These are phyloP conservation scores for Bolinopsis microptera DNA, from an alignment of 37 sponge, comb jelly and placozoan genomes.

Conservation along the genomic window DNA sequence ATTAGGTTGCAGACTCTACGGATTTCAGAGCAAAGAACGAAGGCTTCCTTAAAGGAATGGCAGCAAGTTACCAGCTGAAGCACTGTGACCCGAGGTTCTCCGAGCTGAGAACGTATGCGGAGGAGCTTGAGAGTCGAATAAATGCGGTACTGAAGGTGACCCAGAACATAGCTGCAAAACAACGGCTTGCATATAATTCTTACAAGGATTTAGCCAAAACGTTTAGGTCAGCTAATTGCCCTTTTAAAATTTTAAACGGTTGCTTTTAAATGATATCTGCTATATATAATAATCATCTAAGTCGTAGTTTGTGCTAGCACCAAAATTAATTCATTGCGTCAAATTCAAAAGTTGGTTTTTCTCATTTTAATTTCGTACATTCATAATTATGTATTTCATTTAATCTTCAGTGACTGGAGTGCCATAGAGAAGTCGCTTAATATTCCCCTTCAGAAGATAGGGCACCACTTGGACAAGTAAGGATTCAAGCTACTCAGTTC, in stretches of 20 bases:
- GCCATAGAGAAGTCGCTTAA: not conserved
- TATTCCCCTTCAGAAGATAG: constrained; percentile 47
- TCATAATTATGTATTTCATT: no score
- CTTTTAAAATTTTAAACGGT: no score
- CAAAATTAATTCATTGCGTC: no score
- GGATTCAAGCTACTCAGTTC: not conserved
- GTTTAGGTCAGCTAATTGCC: not conserved
- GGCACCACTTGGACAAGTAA: constrained; percentile 55
- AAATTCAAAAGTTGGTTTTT: no score
- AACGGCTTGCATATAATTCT: not conserved
- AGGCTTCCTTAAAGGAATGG: not conserved
- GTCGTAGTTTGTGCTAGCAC: no score
- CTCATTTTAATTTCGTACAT: no score
- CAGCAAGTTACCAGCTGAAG: constrained; percentile 62
- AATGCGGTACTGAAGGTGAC: constrained; percentile 58
- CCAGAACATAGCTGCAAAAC: not conserved
- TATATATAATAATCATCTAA: no score
- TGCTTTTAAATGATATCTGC: no score
- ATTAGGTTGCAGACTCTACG: constrained; percentile 54
- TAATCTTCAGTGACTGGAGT: constrained; percentile 44
- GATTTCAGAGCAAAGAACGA: constrained; percentile 61
- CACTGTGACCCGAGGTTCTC: constrained; percentile 53
- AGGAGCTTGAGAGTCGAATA: constrained; percentile 3
- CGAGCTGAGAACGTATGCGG: constrained; percentile 45
- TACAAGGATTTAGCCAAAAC: constrained; percentile 50